Conservation (phyloP, 2,113 vertebrate genomes). For the Turnix velox region DNA sequence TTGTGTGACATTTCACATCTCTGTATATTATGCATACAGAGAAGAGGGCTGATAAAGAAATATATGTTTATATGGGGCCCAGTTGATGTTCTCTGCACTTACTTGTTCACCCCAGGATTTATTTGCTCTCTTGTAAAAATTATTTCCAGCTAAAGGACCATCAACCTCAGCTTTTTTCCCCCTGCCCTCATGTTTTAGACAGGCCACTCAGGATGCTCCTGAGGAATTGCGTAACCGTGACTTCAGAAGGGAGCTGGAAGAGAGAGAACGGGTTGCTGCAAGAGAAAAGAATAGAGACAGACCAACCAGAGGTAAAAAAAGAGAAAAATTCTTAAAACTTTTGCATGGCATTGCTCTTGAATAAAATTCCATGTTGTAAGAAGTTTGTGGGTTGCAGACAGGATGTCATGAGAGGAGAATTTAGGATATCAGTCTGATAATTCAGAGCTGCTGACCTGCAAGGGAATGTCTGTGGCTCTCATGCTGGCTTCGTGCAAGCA, state of each 20-base stretch:
- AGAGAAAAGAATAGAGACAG: constrained; percentile 92
- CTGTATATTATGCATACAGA: rapidly evolving
- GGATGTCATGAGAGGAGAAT: background rate
- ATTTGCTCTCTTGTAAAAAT: background rate
- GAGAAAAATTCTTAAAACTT: background rate
- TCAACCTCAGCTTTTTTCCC: background rate
- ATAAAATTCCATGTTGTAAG: background rate
- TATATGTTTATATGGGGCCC: rapidly evolving
- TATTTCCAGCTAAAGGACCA: background rate
- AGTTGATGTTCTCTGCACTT: background rate
- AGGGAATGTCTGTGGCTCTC: background rate
- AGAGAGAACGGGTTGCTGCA: constrained; percentile 86
- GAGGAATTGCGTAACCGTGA: constrained; percentile 95
- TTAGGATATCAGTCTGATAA: background rate
- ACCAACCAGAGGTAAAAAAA: constrained; percentile 82
- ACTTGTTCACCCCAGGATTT: background rate
- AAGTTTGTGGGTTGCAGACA: background rate
- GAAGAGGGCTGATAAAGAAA: background rate
- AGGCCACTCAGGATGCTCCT: constrained; percentile 92
- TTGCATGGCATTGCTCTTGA: background rate
- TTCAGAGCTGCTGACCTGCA: constrained; percentile 3
- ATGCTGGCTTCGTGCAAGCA: background rate
- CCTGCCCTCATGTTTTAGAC: constrained; percentile 60
- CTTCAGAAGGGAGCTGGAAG: constrained; percentile 94
- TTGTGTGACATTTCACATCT: rapidly evolving